Evolutionary conservation across 2,888 invertebrate species (phyloP).

Genomic region (Cerceris rybyensis): DNA sequence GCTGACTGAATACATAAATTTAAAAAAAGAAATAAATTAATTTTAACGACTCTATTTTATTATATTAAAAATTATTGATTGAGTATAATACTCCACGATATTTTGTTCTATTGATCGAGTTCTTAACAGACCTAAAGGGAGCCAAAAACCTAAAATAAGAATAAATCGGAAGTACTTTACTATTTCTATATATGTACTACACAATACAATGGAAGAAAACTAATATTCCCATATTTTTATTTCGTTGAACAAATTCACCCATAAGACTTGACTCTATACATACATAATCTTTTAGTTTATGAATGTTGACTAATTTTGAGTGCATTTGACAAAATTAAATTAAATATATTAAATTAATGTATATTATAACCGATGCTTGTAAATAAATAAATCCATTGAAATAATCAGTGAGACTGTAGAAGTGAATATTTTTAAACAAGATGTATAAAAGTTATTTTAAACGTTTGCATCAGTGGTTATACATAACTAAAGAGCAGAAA

Average conservation of each 20-base stretch:
- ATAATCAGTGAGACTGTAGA: conserved; percentile 48
- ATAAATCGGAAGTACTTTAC: conserved; percentile 50
- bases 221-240: conserved; percentile 54
- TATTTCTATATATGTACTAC: conserved; percentile 40
- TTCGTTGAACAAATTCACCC: conserved; percentile 44
- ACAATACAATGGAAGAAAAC: conserved; percentile 26
- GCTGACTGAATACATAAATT: conserved; percentile 55
- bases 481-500: conserved; percentile 70
- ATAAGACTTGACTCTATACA: conserved; percentile 37
- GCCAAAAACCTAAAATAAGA: conserved; percentile 11
- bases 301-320: conserved; percentile 50
- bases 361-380: conserved; percentile 37
- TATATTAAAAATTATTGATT: conserved; percentile 47
- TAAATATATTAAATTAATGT: conserved; percentile 30
- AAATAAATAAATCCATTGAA: conserved; percentile 43
- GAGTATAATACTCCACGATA: conserved; percentile 53
- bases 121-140: conserved; percentile 32
- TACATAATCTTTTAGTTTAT: conserved; percentile 53
- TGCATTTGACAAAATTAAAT: conserved; percentile 46
- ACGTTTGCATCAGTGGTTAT: conserved; percentile 73
- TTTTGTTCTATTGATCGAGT: conserved; percentile 46
- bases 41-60: conserved; percentile 64
- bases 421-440: conserved; percentile 68
- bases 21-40: conserved; percentile 42
- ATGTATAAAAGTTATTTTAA: conserved; percentile 75